These are phyloP conservation scores for Odobenus rosmarus DNA, from an alignment of 2,113 vertebrate species.

Conservation along the genomic window DNA sequence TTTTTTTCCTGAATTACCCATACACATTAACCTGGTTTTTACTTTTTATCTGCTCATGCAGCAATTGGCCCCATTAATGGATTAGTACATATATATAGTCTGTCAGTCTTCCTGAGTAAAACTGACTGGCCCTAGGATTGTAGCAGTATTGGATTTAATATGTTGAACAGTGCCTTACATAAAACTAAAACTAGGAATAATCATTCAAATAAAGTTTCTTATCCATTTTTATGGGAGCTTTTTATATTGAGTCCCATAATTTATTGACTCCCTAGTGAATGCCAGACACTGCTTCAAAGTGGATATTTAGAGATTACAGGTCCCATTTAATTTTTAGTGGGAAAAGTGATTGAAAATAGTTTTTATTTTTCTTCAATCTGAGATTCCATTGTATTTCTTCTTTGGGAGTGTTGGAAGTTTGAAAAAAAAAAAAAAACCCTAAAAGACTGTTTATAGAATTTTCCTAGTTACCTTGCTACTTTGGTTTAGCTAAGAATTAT, in stretches of 20 bases:
- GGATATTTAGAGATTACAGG: neutral
- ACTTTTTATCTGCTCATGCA: neutral
- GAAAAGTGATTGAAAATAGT: neutral
- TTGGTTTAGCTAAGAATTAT: slow-evolving; percentile 27
- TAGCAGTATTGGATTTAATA: neutral
- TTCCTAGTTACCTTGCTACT: slow-evolving; percentile 43
- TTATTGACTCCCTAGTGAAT: neutral
- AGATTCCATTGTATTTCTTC: neutral
- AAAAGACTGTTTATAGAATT: slow-evolving; percentile 1
- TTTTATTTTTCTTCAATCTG: neutral
- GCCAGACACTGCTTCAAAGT: neutral
- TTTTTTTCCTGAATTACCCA: slow-evolving; percentile 13
- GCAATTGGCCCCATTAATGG: neutral
- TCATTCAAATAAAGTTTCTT: neutral
- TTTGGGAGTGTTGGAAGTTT: neutral
- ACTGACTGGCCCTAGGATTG: neutral
- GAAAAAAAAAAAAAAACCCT: neutral
- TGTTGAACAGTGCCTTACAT: neutral
- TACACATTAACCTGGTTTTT: neutral
- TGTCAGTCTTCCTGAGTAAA: neutral
- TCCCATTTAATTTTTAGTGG: slow-evolving; percentile 31
- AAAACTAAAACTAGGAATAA: neutral
- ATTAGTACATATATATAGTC: neutral
- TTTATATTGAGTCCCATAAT: neutral
- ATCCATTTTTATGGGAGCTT: neutral